phyloP scores from a whole-genome alignment of 2,113 vertebrate genomes.

The Triplophysa siluroides region DNA sequence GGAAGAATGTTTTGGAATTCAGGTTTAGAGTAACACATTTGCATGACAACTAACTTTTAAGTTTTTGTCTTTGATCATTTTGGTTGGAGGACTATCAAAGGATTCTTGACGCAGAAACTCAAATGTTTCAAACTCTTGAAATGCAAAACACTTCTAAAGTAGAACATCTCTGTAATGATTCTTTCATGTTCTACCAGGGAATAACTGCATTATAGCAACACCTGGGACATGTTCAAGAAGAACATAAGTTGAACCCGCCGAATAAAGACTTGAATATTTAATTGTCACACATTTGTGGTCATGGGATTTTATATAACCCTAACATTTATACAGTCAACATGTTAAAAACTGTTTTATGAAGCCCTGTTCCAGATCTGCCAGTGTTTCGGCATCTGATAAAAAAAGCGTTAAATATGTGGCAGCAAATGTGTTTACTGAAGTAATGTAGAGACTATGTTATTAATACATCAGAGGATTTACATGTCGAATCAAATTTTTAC shows the following conservation, averaged over 20 bases:
- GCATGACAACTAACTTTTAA: background rate
- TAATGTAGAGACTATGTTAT: too few relatives aligned
- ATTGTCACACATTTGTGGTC: background rate
- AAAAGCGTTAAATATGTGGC: too few relatives aligned
- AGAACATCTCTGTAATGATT: slow-evolving; percentile 10
- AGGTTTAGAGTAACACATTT: background rate
- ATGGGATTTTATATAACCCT: background rate
- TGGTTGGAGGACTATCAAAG: background rate
- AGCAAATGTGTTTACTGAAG: too few relatives aligned
- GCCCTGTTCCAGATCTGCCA: too few relatives aligned
- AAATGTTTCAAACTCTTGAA: background rate
- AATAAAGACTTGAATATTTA: background rate
- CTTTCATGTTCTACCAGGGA: background rate
- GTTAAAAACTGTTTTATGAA: too few relatives aligned
- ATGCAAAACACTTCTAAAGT: background rate
- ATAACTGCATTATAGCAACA: background rate
- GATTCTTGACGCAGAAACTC: background rate
- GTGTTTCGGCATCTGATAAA: too few relatives aligned
- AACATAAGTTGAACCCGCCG: background rate
- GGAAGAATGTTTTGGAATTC: background rate
- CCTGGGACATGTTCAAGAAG: background rate
- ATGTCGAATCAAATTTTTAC: too few relatives aligned
- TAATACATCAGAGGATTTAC: too few relatives aligned
- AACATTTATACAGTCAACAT: too few relatives aligned
- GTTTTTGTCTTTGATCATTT: slow-evolving; percentile 17